Evolutionary conservation across 2,113 vertebrate species (phyloP).

Genomic region (Penelope pileata): DNA sequence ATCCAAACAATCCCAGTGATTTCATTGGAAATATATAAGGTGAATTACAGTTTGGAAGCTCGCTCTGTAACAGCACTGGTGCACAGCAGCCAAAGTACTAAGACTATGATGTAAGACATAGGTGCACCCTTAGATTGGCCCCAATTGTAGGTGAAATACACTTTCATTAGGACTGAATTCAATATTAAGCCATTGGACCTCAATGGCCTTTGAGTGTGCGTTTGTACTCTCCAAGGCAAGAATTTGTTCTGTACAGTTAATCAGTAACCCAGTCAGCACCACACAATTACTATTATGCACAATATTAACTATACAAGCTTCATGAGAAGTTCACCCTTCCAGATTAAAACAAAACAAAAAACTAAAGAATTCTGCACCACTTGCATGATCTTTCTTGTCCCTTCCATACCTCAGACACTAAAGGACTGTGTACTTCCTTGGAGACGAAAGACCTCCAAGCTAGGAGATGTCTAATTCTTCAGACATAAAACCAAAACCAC

Average conservation of each 20-base stretch:
- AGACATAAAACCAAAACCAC: not conserved
- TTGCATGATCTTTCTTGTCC: not conserved
- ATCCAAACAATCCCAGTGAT: not conserved
- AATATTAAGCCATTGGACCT: not conserved
- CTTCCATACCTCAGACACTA: not conserved
- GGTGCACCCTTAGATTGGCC: not conserved
- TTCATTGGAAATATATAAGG: not conserved
- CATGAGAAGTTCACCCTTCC: not conserved
- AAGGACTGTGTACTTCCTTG: not conserved
- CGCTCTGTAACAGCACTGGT: not conserved
- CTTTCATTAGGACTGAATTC: not conserved
- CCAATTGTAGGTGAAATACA: not conserved
- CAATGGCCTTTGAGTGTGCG: not conserved
- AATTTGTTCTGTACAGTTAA: not conserved
- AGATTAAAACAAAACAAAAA: not conserved
- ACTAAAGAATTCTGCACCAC: not conserved
- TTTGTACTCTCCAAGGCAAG: not conserved
- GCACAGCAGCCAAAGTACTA: not conserved
- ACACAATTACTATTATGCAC: not conserved
- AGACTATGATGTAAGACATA: not conserved
- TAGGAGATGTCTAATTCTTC: not conserved
- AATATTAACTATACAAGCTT: not conserved
- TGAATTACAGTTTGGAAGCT: not conserved
- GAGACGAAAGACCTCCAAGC: not conserved
- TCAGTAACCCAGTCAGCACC: not conserved